Evolutionary conservation across 2,113 vertebrate genomes (phyloP), one percentile per base, ranked within the genome.

Genomic region (Herpailurus yagouaroundi): DNA sequence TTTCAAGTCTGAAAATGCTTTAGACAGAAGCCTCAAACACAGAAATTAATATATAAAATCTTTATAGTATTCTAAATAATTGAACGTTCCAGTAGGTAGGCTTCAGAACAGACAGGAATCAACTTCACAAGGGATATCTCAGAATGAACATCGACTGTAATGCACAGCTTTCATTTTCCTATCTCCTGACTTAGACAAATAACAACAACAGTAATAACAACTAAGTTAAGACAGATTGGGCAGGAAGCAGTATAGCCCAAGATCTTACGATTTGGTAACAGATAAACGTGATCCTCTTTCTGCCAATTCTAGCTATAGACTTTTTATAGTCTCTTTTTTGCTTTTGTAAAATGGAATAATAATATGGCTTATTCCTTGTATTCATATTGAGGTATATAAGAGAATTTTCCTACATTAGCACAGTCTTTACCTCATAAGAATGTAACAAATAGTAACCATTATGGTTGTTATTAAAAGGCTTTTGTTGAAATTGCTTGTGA

Each of bases 1-100:
- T 91, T 89, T 21, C 41, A 96, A 86, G 74, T 94, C 55, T 80
- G 79, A 89, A 94, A 95, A 87, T 96, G n/a, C 25, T 80, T 91
- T 45, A 57, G 73, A 83, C 21, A 83, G 87, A 96, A 92, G 25
- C 36, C 33, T 83, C 33, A 29, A 36, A 83, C 45, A 91, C 45
- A 79, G 21, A 93, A 90, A 87, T 90, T 66, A 86, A 91, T 89
- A 80, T 81, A 25, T 73, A 84, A 84, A 79, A 50, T 71, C 8
- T 64, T 89, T 60, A 31, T 25, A 48, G 4, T 84, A 68, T 27
- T 81, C 31, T 50, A 71, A 94, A 82, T 69, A 92, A 88, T 57
- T 77, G 63, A 88, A 96, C 7, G 86, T 96, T 84, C 55, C 33
- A 38, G 41, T 57, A 74, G 16, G 16, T 11, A 89, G 18, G 10